These are phyloP conservation scores for Astreopora myriophthalma DNA, from an alignment of 64 coral and sea anemone genomes.

Conservation along the genomic window DNA sequence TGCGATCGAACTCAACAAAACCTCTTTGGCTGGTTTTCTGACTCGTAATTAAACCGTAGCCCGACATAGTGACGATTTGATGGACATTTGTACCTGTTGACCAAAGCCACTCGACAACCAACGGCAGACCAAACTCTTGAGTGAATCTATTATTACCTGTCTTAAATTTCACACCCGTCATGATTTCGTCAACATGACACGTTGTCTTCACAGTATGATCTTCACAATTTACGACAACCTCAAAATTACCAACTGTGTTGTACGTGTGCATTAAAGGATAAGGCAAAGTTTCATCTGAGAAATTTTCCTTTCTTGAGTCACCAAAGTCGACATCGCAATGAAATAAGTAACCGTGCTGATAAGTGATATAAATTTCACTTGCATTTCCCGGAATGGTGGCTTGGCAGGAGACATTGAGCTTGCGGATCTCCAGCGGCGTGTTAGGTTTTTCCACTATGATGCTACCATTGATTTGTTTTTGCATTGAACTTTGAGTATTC, in stretches of 20 bases:
- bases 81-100: slow-evolving; percentile 43
- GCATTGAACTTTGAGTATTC: slow-evolving; percentile 27
- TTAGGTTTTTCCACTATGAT: slow-evolving; percentile 17
- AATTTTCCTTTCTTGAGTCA: not conserved
- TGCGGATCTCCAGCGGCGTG: slow-evolving; percentile 33
- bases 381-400: slow-evolving; percentile 45
- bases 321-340: slow-evolving; percentile 53
- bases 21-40: not conserved
- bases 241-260: slow-evolving; percentile 13
- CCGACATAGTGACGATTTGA: slow-evolving; percentile 1
- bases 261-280: slow-evolving; percentile 53
- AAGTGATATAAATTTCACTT: slow-evolving; percentile 54
- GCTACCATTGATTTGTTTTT: not conserved
- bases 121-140: slow-evolving; percentile 41
- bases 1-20: not conserved
- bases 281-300: not conserved
- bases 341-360: slow-evolving; percentile 57
- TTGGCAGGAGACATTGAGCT: slow-evolving; percentile 57
- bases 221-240: slow-evolving; percentile 25
- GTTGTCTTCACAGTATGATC: not conserved
- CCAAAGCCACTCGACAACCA: slow-evolving; percentile 67
- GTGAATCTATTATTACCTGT: not conserved
- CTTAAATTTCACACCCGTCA: slow-evolving; percentile 68
- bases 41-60: not conserved
- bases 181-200: slow-evolving; percentile 59